A percentile compares a stretch with the other conserved stretches of the same genome.
These are phyloP conservation scores for Zele albiditarsus DNA, from an alignment of 2,888 invertebrate species.

Conservation along the genomic window DNA sequence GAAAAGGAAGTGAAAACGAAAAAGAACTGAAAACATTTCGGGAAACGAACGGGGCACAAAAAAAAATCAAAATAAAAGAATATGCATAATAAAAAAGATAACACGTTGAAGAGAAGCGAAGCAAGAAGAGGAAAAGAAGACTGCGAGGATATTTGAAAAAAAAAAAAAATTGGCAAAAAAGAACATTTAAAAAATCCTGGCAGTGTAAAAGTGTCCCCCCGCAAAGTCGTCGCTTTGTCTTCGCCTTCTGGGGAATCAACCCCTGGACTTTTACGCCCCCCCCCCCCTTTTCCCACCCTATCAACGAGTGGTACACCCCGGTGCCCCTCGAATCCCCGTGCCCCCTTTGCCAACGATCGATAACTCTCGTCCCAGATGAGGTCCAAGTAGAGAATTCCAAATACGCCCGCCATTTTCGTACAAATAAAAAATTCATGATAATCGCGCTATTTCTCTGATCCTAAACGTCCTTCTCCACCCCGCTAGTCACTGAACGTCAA, in stretches of 20 bases:
- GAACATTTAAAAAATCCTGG: slow-evolving; percentile 19
- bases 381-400: slow-evolving; percentile 23
- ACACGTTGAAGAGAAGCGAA: neutral
- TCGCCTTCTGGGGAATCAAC: slow-evolving; percentile 13
- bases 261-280: slow-evolving; percentile 16
- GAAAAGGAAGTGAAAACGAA: neutral
- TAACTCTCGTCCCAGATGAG: slow-evolving; percentile 28
- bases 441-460: slow-evolving; percentile 19
- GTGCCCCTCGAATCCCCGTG: neutral
- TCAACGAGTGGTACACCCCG: neutral
- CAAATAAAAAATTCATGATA: slow-evolving; percentile 36
- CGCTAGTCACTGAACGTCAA: slow-evolving; percentile 27
- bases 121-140: neutral
- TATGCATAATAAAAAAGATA: neutral
- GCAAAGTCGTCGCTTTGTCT: slow-evolving; percentile 37
- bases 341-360: slow-evolving; percentile 21
- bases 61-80: too few species aligned
- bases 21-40: too few species aligned
- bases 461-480: slow-evolving; percentile 1
- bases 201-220: slow-evolving; percentile 34
- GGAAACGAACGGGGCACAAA: too few species aligned
- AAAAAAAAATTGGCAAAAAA: slow-evolving; percentile 6
- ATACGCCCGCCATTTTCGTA: slow-evolving; percentile 5
- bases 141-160: neutral
- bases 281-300: neutral